Evolutionary conservation across 2,888 invertebrate genomes (phyloP).

Genomic region (Horisme vitalbata): DNA sequence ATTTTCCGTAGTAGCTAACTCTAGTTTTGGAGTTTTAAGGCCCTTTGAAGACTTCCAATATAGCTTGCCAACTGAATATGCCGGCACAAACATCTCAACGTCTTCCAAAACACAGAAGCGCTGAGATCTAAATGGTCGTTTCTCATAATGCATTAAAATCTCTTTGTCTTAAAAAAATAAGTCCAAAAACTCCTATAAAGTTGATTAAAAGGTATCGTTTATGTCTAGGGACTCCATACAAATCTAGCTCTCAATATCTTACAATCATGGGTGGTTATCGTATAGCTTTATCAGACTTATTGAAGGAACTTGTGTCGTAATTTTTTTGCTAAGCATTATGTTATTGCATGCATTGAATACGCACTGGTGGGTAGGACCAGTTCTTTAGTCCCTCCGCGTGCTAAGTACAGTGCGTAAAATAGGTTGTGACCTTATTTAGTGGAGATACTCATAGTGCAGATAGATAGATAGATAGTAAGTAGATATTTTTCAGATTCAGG

Average conservation of each 20-base stretch:
- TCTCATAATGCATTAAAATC: conserved; percentile 28
- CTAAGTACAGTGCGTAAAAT: conserved; percentile 42
- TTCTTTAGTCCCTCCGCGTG: conserved; percentile 55
- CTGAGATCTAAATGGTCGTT: conserved; percentile 28
- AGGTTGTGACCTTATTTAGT: not conserved
- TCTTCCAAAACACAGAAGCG: conserved; percentile 24
- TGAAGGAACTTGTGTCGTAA: conserved; percentile 36
- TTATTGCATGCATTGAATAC: conserved; percentile 59
- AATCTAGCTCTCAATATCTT: conserved; percentile 1
- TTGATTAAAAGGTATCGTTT: conserved; percentile 32
- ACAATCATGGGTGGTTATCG: conserved; percentile 5
- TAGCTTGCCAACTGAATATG: too few relatives aligned
- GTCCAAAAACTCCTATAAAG: conserved; percentile 31
- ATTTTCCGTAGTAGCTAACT: too few relatives aligned
- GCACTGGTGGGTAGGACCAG: conserved; percentile 61
- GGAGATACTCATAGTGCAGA: too few relatives aligned
- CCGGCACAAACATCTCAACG: conserved; percentile 22
- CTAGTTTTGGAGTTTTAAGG: too few relatives aligned
- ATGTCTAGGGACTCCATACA: conserved; percentile 6
- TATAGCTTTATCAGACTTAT: not conserved
- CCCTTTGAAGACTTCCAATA: too few relatives aligned
- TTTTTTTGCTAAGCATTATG: conserved; percentile 58
- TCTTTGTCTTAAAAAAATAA: conserved; percentile 25
- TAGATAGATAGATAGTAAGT: too few relatives aligned
- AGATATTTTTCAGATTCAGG: too few relatives aligned